Evolutionary conservation across 1,140 invertebrate species (phyloP), one percentile per base, ranked within the genome.

Genomic region (Lasioglossum albipes): DNA sequence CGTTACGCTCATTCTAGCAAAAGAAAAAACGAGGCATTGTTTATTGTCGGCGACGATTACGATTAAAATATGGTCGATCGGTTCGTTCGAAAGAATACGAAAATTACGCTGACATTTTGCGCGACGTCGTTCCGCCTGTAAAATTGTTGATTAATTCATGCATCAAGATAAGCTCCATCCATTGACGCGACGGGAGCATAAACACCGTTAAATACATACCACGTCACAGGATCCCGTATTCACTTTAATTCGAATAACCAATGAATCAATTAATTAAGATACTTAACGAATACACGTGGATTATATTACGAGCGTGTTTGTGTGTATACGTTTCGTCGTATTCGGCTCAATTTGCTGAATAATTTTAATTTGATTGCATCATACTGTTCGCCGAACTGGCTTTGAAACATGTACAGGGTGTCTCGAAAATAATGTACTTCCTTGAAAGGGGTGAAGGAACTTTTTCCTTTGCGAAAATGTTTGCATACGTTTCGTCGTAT

Each of bases 111-210:
- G 49, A 7, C 12, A 4, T 54, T 59, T 54, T 5, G 9, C 7
- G 57, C 5, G 64, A 70, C 68, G 62, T 22, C 42, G 5, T 36
- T 36, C 36, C 45, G 12, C 13, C 31, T 54, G 52, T 31, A 54
- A 79, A 78, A 45, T 79, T 62, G 4, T 73, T 79, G 57, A 70
- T 77, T 67, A 67, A 79, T 79, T 65, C 31, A 73, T 31, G 59
- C 16, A 16, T 2, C 31, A 22, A 2, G 54, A 62, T 12, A 73
- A 73, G n/a, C 59, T 52, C 36, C 22, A 6, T 10, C 18, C n/a
- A n/a, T 22, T 13, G 16, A 42, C 52, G n/a, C 52, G n/a, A 10
- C 18, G n/a, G 27, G 36, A 65, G 20, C 42, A 36, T 42, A 42
- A 72, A 42, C 59, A 27, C 22, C 45, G 27, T 49, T 27, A 16